A percentile compares a stretch with the other conserved stretches of the same genome.
Conservation (phyloP, 1,140 invertebrate species). For the Meloidogyne hapla region DNA sequence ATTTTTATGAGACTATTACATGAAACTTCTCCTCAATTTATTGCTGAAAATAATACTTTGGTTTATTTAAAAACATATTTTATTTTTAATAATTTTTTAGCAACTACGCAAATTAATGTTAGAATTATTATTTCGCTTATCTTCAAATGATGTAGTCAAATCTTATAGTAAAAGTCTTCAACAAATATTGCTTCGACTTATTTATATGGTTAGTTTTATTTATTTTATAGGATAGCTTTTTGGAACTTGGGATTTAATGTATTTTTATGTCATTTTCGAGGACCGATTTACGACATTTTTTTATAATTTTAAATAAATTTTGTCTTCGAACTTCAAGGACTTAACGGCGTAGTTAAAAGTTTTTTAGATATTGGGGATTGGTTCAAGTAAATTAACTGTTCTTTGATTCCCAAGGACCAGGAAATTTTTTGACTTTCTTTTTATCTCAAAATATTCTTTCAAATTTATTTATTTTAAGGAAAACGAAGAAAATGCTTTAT, state of each 20-base stretch:
- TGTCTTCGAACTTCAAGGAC: too few species aligned
- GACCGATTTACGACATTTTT: too few species aligned
- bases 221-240: background rate
- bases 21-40: slow-evolving; percentile 48
- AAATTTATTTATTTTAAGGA: too few species aligned
- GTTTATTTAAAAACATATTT: slow-evolving; percentile 27
- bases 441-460: too few species aligned
- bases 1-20: slow-evolving; percentile 38
- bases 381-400: too few species aligned
- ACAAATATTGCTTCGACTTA: slow-evolving; percentile 33
- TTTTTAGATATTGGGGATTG: too few species aligned
- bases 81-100: slow-evolving; percentile 19
- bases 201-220: slow-evolving; percentile 10
- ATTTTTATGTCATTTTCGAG: too few species aligned
- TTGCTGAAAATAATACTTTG: slow-evolving; percentile 48
- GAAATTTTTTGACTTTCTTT: too few species aligned
- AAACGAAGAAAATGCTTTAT: slow-evolving; percentile 49
- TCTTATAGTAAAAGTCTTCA: slow-evolving; percentile 33
- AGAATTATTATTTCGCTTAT: slow-evolving; percentile 39
- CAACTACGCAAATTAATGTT: slow-evolving; percentile 47
- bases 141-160: slow-evolving; percentile 32
- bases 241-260: too few species aligned
- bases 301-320: too few species aligned
- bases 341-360: too few species aligned
- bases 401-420: too few species aligned